These are phyloP conservation scores for Melieria crassipennis DNA, from an alignment of 2,888 invertebrate species.

Conservation along the genomic window DNA sequence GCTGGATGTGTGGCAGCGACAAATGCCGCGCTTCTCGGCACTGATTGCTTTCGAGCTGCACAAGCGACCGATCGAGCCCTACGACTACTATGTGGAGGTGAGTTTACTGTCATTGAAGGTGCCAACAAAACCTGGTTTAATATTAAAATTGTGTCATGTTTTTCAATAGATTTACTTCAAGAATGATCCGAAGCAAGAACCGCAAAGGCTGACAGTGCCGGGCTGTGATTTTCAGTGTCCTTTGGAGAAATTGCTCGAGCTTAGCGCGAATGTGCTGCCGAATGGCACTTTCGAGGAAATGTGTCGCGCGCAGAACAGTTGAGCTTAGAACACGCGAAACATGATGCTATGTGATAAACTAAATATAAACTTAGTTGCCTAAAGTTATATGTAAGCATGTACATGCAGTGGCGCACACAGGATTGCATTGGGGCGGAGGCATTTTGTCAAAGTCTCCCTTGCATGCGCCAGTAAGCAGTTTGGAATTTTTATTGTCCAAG, in stretches of 20 bases:
- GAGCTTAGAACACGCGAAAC: too few relatives aligned
- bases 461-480: too few relatives aligned
- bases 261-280: conserved; percentile 69
- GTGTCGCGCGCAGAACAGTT: conserved; percentile 67
- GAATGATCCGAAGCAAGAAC: conserved; percentile 69
- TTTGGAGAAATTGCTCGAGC: conserved; percentile 68
- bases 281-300: conserved; percentile 68
- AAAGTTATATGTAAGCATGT: too few relatives aligned
- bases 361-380: too few relatives aligned
- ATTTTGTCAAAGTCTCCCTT: too few relatives aligned
- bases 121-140: neutral
- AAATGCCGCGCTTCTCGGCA: conserved; percentile 74
- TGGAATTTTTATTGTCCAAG: neutral
- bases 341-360: too few relatives aligned
- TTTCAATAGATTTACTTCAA: conserved; percentile 57
- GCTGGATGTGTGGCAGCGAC: conserved; percentile 73
- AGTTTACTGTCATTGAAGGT: neutral
- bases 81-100: conserved; percentile 66
- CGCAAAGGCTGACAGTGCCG: conserved; percentile 70
- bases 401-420: too few relatives aligned
- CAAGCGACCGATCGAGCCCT: conserved; percentile 62
- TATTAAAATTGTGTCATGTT: neutral
- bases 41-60: conserved; percentile 74
- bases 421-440: too few relatives aligned
- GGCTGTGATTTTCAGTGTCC: conserved; percentile 74